Percentiles rank a stretch among this genome's conserved stretches.
Evolutionary conservation across 2,797 vertebrate species (phyloP).

Genomic region (Syngnathus acus): DNA sequence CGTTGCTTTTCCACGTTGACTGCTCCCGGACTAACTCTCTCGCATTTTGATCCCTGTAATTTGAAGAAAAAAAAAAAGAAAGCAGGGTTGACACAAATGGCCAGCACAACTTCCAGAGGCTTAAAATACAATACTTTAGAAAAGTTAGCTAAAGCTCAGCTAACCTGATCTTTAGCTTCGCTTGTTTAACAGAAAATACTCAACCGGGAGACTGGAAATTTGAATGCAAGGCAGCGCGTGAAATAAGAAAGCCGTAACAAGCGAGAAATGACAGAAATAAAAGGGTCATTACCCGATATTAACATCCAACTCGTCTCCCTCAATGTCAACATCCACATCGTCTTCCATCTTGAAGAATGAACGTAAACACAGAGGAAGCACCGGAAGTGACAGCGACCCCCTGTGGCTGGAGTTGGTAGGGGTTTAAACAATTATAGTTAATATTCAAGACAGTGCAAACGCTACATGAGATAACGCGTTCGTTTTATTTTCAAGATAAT

Average conservation of each 20-base stretch:
- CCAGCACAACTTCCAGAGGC: no score
- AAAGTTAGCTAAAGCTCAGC: no score
- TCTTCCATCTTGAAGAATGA: slow-evolving; percentile 67
- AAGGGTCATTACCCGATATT: slow-evolving; percentile 38
- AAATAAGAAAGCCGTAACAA: background rate
- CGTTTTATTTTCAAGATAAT: no score
- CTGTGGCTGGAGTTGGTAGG: slow-evolving; percentile 11
- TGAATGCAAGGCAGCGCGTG: background rate
- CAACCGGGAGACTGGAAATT: background rate
- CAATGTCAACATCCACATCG: slow-evolving; percentile 74
- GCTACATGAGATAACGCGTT: no score
- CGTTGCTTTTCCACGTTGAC: slow-evolving; percentile 80
- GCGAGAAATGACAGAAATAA: background rate
- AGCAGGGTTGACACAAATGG: no score
- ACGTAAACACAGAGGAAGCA: slow-evolving; percentile 32
- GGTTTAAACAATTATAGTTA: no score
- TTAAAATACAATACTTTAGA: no score
- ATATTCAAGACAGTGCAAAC: no score
- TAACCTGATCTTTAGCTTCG: background rate
- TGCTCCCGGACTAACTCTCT: slow-evolving; percentile 75
- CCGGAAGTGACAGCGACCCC: slow-evolving; percentile 40
- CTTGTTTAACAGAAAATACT: background rate
- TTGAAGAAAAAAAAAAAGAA: fast-evolving
- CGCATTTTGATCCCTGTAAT: slow-evolving; percentile 63
- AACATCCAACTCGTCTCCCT: slow-evolving; percentile 65